Percentiles rank a stretch among this genome's conserved stretches.
These are phyloP conservation scores for Onthophagus taurus DNA, from an alignment of 1,140 invertebrate species.

Conservation along the genomic window DNA sequence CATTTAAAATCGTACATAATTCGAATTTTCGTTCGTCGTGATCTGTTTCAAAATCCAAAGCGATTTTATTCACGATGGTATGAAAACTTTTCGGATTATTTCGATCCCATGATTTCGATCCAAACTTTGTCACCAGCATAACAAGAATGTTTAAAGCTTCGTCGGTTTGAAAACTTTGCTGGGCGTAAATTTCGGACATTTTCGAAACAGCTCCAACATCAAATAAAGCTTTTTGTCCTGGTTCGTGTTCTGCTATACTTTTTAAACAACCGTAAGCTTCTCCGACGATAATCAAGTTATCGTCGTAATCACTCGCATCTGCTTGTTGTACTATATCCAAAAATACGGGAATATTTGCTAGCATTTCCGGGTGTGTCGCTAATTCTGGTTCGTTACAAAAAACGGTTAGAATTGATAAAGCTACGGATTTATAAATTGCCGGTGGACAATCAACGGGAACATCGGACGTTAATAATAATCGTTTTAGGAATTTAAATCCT, in stretches of 20 bases:
- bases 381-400: conserved; percentile 73
- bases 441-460: conserved; percentile 75
- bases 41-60: conserved; percentile 78
- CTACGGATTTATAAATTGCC: conserved; percentile 81
- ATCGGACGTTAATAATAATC: conserved; percentile 62
- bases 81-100: conserved; percentile 66
- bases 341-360: conserved; percentile 68
- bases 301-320: conserved; percentile 72
- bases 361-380: conserved; percentile 69
- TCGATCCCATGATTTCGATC: conserved; percentile 60
- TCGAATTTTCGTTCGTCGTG: conserved; percentile 82
- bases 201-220: conserved; percentile 66
- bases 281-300: conserved; percentile 77
- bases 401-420: conserved; percentile 70
- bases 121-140: conserved; percentile 57
- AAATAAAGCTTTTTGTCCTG: conserved; percentile 65
- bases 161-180: conserved; percentile 78
- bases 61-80: conserved; percentile 72
- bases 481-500: conserved; percentile 72
- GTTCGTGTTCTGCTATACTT: conserved; percentile 59
- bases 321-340: conserved; percentile 70
- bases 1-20: conserved; percentile 63
- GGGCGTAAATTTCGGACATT: conserved; percentile 75
- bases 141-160: conserved; percentile 73
- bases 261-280: conserved; percentile 79